Conservation (phyloP, 2,797 vertebrate species). For the Lycodopsis pacificus region DNA sequence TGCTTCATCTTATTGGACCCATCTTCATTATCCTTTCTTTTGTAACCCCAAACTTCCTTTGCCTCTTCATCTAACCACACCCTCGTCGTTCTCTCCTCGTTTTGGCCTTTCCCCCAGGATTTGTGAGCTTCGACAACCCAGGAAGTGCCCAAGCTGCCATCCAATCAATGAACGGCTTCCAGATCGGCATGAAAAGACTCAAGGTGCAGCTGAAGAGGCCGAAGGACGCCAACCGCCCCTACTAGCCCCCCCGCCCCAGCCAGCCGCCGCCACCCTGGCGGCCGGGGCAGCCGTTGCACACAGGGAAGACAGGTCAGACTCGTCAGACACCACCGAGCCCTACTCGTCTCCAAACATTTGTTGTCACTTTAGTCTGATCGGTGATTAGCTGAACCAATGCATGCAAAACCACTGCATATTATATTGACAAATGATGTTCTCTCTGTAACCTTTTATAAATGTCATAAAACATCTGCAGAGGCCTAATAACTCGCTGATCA, state of each 20-base stretch:
- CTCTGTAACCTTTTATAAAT: slow-evolving; percentile 69
- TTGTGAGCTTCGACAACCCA: slow-evolving; percentile 99
- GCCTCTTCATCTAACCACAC: slow-evolving; percentile 60
- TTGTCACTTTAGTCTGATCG: slow-evolving; percentile 35
- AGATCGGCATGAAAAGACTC: slow-evolving; percentile 99
- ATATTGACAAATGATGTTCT: slow-evolving; percentile 54
- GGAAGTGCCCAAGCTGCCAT: slow-evolving; percentile 99
- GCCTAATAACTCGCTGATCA: slow-evolving; percentile 58
- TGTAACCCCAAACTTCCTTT: slow-evolving; percentile 1
- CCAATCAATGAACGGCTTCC: slow-evolving; percentile 99
- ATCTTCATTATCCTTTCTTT: slow-evolving; percentile 39
- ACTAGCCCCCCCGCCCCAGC: slow-evolving; percentile 88
- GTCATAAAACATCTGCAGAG: slow-evolving; percentile 66
- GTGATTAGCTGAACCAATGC: slow-evolving; percentile 45
- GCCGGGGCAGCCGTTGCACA: slow-evolving; percentile 79
- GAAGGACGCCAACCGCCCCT: slow-evolving; percentile 98
- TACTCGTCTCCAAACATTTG: slow-evolving; percentile 5
- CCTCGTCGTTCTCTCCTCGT: slow-evolving; percentile 37
- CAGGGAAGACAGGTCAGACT: slow-evolving; percentile 82
- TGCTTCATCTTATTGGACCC: slow-evolving; percentile 29
- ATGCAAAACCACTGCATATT: slow-evolving; percentile 17
- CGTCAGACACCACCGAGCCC: not conserved
- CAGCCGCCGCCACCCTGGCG: slow-evolving; percentile 71
- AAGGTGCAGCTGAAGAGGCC: slow-evolving; percentile 99
- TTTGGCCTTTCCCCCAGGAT: slow-evolving; percentile 85